Conservation (phyloP, 1,140 invertebrate species). For the Drosophila ficusphila region DNA sequence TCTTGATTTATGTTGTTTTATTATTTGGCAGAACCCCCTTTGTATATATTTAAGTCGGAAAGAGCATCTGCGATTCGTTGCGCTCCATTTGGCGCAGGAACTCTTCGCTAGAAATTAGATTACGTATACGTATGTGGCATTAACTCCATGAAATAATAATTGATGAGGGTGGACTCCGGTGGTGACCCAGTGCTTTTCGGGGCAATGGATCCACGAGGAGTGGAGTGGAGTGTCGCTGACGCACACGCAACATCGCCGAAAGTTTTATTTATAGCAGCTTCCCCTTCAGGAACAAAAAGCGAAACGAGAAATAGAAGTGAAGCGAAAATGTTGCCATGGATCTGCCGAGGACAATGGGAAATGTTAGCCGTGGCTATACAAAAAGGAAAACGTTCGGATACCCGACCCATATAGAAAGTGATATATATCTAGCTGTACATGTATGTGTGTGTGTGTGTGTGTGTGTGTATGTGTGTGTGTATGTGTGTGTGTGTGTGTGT, state of each 20-base stretch:
- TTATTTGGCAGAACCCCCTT: not conserved
- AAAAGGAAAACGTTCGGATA: not conserved
- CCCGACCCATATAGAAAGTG: constrained; percentile 9
- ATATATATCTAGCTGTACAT: constrained; percentile 10
- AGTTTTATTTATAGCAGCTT: constrained; percentile 50
- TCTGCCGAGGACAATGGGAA: constrained; percentile 45
- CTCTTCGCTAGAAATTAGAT: constrained; percentile 13
- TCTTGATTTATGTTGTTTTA: no score
- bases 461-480: no score
- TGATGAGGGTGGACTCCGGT: constrained; percentile 31
- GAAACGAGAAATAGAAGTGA: constrained; percentile 18
- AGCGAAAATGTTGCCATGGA: constrained; percentile 35
- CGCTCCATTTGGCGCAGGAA: not conserved
- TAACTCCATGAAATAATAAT: constrained; percentile 40
- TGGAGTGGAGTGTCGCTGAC: constrained; percentile 4
- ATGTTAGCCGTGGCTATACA: constrained; percentile 17
- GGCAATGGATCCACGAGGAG: not conserved
- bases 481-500: no score
- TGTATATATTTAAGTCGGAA: not conserved
- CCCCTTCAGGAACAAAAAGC: constrained; percentile 21
- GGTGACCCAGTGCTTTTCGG: constrained; percentile 15
- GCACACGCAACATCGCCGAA: constrained; percentile 34
- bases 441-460: no score
- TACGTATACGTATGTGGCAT: constrained; percentile 34
- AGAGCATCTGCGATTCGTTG: not conserved